Conservation (phyloP, 2,113 vertebrate species). For the Paraplagusia blochii region DNA sequence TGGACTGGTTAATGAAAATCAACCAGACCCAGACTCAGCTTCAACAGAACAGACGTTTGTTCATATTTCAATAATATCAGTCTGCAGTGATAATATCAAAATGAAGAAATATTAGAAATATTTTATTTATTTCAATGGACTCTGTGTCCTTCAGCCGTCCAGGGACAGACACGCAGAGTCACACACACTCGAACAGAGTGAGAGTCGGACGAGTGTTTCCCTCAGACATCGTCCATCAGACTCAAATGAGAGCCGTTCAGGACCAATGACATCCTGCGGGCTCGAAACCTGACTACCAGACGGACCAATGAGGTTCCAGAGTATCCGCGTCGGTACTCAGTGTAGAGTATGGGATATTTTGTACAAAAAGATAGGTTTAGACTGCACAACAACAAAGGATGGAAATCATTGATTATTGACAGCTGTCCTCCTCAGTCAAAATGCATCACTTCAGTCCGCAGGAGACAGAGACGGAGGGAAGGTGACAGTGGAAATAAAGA, state of each 20-base stretch:
- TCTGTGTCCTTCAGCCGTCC: conserved; percentile 50
- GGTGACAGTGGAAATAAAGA: too few species aligned
- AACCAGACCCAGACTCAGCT: not conserved
- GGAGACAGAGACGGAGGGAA: too few species aligned
- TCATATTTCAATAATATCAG: not conserved
- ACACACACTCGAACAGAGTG: conserved; percentile 46
- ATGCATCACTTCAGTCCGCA: conserved; percentile 28
- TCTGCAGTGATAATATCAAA: not conserved
- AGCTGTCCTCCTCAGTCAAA: conserved; percentile 46
- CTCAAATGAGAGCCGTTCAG: conserved; percentile 62
- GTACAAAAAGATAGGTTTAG: too few species aligned
- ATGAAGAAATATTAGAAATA: conserved; percentile 7
- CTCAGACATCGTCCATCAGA: conserved; percentile 62
- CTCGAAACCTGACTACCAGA: conserved; percentile 38
- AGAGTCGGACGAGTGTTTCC: conserved; percentile 38
- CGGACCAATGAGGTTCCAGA: conserved; percentile 15
- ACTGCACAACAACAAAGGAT: conserved; percentile 9
- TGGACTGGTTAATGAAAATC: conserved; percentile 9
- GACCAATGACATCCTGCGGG: conserved; percentile 56
- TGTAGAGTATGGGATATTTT: too few species aligned
- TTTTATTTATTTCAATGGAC: conserved; percentile 18
- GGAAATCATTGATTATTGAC: conserved; percentile 42
- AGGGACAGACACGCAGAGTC: conserved; percentile 44
- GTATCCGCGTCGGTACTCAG: too few species aligned
- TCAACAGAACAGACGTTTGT: not conserved